Evolutionary conservation across 2,888 invertebrate genomes (phyloP).

Genomic region (Thymelicus sylvestris): DNA sequence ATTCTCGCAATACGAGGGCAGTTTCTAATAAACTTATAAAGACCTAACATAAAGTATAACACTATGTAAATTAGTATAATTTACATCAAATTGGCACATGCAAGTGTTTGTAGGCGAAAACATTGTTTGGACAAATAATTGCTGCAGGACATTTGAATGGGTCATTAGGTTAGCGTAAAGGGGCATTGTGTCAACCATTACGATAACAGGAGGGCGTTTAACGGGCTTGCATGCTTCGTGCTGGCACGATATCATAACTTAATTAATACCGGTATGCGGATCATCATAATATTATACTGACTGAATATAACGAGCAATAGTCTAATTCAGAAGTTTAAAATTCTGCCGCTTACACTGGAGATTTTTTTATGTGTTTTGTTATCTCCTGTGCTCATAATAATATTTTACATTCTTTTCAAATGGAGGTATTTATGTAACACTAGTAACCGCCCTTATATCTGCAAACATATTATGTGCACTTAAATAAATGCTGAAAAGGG

Average conservation of each 20-base stretch:
- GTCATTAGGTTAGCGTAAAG: constrained; percentile 63
- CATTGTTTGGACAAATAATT: constrained; percentile 43
- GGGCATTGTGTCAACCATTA: constrained; percentile 62
- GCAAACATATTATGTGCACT: too few relatives aligned
- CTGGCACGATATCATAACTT: neutral
- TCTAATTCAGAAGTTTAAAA: too few relatives aligned
- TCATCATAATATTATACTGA: neutral
- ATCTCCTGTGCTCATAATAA: too few relatives aligned
- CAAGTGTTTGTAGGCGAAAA: constrained; percentile 20
- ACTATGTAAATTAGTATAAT: constrained; percentile 6
- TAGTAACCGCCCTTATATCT: too few relatives aligned
- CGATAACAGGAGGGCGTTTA: constrained; percentile 58
- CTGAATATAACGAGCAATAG: neutral
- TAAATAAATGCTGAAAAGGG: too few relatives aligned
- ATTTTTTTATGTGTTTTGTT: too few relatives aligned
- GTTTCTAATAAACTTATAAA: too few relatives aligned
- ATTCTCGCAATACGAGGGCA: too few relatives aligned
- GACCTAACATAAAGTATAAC: too few relatives aligned
- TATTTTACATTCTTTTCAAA: too few relatives aligned
- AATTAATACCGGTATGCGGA: constrained; percentile 1
- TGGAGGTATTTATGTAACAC: too few relatives aligned
- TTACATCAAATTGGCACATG: constrained; percentile 6
- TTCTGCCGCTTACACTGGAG: too few relatives aligned
- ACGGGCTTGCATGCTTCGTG: constrained; percentile 49
- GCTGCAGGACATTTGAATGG: constrained; percentile 51